Percentiles rank a stretch among this genome's conserved stretches.
Evolutionary conservation across 2,113 vertebrate species (phyloP).

Genomic region (Phoenicopterus ruber): DNA sequence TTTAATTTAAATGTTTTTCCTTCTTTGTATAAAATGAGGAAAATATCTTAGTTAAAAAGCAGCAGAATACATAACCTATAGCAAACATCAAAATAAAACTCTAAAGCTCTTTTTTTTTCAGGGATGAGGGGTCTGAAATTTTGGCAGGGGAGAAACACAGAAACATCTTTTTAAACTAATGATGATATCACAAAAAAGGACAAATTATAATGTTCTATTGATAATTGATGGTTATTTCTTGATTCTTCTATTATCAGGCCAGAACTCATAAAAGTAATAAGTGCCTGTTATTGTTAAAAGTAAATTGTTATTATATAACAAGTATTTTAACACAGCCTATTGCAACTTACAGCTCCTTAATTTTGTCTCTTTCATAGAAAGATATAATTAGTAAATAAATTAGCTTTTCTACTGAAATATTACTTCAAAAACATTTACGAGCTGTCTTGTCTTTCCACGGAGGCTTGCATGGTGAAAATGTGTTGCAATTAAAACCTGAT

Average conservation of each 20-base stretch:
- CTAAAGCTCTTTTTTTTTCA: not conserved
- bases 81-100: not conserved
- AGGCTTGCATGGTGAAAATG: constrained; percentile 35
- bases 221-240: constrained; percentile 71
- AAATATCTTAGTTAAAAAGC: not conserved
- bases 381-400: constrained; percentile 75
- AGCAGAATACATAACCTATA: not conserved
- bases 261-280: constrained; percentile 72
- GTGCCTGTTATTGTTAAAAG: constrained; percentile 67
- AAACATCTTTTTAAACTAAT: constrained; percentile 60
- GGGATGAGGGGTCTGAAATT: constrained; percentile 45
- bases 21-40: not conserved
- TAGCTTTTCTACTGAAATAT: constrained; percentile 68
- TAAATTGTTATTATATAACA: constrained; percentile 69
- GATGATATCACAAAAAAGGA: constrained; percentile 56
- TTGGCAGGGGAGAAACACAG: constrained; percentile 56
- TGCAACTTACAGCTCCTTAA: constrained; percentile 67
- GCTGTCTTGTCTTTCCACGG: constrained; percentile 42
- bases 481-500: constrained; percentile 60
- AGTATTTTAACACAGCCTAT: constrained; percentile 64
- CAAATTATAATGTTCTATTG: constrained; percentile 73
- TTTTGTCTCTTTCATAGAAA: constrained; percentile 60
- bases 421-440: constrained; percentile 68
- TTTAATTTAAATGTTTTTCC: not conserved
- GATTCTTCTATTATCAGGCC: constrained; percentile 69